A percentile compares a stretch with the other conserved stretches of the same genome.
These are phyloP conservation scores for Anhinga anhinga DNA, from an alignment of 2,113 vertebrate genomes.

Conservation along the genomic window DNA sequence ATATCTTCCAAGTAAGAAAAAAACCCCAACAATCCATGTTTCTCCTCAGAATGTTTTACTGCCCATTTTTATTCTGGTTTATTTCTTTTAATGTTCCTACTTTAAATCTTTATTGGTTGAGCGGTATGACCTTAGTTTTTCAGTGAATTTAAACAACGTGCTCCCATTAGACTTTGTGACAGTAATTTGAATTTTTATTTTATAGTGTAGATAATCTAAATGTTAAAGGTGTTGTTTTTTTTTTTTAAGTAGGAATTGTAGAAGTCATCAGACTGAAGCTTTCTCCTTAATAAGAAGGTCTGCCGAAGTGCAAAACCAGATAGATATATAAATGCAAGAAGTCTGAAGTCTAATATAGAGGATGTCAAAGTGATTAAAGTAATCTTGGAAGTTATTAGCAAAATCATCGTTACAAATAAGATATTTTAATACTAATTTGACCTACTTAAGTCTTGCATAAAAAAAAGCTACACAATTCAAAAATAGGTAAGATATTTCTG, in stretches of 20 bases:
- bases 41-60: not conserved
- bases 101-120: conserved; percentile 41
- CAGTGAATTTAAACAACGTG: not conserved
- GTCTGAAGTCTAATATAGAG: not conserved
- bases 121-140: conserved; percentile 21
- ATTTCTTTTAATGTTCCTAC: not conserved
- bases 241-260: not conserved
- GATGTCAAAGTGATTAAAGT: conserved; percentile 46
- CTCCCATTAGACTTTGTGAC: conserved; percentile 40
- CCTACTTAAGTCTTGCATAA: conserved; percentile 1
- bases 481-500: not conserved
- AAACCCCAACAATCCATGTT: not conserved
- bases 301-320: not conserved
- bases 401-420: conserved; percentile 17
- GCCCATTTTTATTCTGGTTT: conserved; percentile 7
- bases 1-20: not conserved
- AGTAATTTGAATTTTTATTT: conserved; percentile 53
- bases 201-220: conserved; percentile 20
- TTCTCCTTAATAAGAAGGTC: not conserved
- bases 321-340: not conserved
- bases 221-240: not conserved
- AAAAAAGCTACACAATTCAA: not conserved
- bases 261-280: not conserved
- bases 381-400: conserved; percentile 24
- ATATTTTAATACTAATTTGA: conserved; percentile 47